Evolutionary conservation across 2,797 vertebrate species (phyloP).

Genomic region (Rhyacichthys aspro): DNA sequence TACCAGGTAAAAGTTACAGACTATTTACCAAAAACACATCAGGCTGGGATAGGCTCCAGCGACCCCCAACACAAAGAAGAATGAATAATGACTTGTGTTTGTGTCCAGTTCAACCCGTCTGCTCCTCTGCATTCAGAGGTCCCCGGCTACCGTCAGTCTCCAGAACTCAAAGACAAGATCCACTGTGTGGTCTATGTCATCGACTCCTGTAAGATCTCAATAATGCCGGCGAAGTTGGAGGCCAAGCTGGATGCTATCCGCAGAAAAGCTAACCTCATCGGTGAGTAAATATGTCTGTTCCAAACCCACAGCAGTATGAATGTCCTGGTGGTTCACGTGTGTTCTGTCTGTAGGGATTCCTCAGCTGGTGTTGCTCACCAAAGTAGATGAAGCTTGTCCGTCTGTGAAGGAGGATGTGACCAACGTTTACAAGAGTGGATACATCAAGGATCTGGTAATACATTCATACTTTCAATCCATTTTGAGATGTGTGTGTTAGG

Average conservation of each 20-base stretch:
- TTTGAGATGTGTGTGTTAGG: too few relatives aligned
- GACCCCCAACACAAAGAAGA: too few relatives aligned
- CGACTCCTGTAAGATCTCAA: constrained; percentile 62
- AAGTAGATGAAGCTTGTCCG: constrained; percentile 69
- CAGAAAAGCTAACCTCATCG: constrained; percentile 58
- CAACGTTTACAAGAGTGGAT: constrained; percentile 49
- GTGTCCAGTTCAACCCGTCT: constrained; percentile 60
- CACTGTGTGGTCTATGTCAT: constrained; percentile 69
- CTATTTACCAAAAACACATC: not conserved
- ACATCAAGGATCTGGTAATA: constrained; percentile 63
- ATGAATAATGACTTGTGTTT: not conserved
- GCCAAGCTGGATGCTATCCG: constrained; percentile 57
- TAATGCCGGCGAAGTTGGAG: constrained; percentile 50
- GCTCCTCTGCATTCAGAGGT: constrained; percentile 40
- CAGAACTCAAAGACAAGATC: constrained; percentile 52
- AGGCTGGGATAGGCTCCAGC: too few relatives aligned
- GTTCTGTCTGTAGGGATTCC: constrained; percentile 55
- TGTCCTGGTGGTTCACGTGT: not conserved
- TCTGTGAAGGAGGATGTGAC: constrained; percentile 42
- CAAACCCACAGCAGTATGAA: too few relatives aligned
- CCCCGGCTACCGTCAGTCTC: constrained; percentile 3
- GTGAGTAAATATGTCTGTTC: constrained; percentile 36
- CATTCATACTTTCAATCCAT: too few relatives aligned
- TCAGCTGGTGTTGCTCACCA: constrained; percentile 71
- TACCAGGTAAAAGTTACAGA: constrained; percentile 59